Evolutionary conservation across 2,888 invertebrate species (phyloP).

Genomic region (Pterostichus niger): DNA sequence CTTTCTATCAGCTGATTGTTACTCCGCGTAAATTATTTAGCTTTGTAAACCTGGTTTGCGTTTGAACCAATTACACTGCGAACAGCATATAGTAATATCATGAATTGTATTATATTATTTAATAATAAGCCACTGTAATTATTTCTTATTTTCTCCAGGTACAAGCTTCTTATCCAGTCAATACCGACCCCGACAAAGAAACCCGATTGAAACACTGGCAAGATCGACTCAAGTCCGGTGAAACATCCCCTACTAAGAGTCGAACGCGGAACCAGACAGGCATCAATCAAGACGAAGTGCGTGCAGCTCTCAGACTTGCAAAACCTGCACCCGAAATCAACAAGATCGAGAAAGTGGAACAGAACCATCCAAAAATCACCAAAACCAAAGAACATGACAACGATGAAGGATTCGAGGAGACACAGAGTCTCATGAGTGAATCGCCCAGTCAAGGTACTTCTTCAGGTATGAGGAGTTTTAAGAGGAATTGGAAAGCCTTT

Average conservation of each 20-base stretch:
- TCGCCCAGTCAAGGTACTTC: conserved; percentile 92
- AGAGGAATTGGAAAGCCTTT: background rate
- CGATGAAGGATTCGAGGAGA: conserved; percentile 95
- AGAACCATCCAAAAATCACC: conserved; percentile 67
- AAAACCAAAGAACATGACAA: conserved; percentile 84
- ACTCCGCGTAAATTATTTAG: too few relatives aligned
- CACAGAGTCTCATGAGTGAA: conserved; percentile 92
- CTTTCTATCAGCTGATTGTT: too few relatives aligned
- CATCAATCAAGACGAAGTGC: conserved; percentile 85
- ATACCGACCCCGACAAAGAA: conserved; percentile 80
- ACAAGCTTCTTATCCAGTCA: conserved; percentile 79
- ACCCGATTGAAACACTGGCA: conserved; percentile 85
- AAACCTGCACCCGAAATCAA: conserved; percentile 69
- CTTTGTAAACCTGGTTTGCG: too few relatives aligned
- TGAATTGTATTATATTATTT: too few relatives aligned
- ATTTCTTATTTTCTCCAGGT: conserved; percentile 70
- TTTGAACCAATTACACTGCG: too few relatives aligned
- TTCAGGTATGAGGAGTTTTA: conserved; percentile 82
- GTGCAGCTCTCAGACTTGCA: conserved; percentile 81
- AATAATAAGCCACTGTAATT: too few relatives aligned
- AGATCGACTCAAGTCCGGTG: conserved; percentile 80
- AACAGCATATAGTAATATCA: too few relatives aligned
- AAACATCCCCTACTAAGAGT: conserved; percentile 70
- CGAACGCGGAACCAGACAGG: conserved; percentile 84
- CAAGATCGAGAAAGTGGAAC: conserved; percentile 67